Base-by-base conservation (phyloP, 2,888 invertebrate species). In the Pollenia labialis region DNA sequence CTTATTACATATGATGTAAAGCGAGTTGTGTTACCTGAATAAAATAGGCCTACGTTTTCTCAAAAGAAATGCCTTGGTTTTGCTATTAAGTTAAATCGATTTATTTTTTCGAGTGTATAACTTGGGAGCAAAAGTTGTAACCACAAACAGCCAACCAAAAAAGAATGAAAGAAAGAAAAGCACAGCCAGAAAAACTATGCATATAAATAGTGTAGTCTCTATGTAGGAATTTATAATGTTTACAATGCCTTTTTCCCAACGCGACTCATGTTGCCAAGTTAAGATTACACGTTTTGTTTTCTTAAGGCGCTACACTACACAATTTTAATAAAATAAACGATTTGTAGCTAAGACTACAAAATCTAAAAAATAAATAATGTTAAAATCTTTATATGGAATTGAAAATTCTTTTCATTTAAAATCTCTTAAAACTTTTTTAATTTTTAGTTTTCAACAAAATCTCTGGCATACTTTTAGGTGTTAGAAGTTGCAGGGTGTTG, bases 151-250 rank as follows among this genome's bases (percentile, higher is more conserved):
- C 16, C 14, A 14, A 48, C n/a, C 14, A n/a, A 16, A 66, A 52
- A 9, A 8, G n/a, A 32, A 40, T 44, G 44, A 58, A 64, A 11
- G 8, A 54, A 69, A 10, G 11, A 40, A 54, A 60, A 44, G 10
- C n/a, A 12, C 9, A 46, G 60, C 18, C 44, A 44, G 46, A 77
- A 74, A 56, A 86, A 58, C 79, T 58, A 62, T 75, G 58, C 72
- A 81, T 81, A 77, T 82, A 69, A 82, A 68, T 82, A 60, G 75
- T 60, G 60, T 69, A 68, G 82, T 76, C 69, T 76, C 48, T 58
- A 68, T 75, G 68, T 40, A 66, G 23, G 68, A 82, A 85, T 82
- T 82, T 77, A 58, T 82, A 85, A 85, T 82, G 69, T 85, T 85
- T 79, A 64, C 79, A 69, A 69, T 82, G 79, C 44, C 54, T 79